Evolutionary conservation across 2,113 vertebrate species (phyloP).

Genomic region (Ibidorhyncha struthersii): DNA sequence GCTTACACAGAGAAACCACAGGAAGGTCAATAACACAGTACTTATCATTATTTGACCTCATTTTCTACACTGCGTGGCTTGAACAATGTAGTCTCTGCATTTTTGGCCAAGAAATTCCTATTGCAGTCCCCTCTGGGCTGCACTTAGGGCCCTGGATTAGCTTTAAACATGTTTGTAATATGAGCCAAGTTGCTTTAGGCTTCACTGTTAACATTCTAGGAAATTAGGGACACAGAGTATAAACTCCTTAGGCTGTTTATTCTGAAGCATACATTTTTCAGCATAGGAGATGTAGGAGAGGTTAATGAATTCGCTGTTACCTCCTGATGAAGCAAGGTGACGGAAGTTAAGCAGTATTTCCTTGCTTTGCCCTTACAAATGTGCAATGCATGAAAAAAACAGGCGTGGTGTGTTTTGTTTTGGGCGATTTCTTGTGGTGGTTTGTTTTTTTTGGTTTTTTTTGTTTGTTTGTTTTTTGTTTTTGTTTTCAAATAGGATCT

Average conservation of each 20-base stretch:
- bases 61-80: constrained; percentile 14
- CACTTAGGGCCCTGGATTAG: not conserved
- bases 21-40: not conserved
- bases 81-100: not conserved
- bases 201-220: not conserved
- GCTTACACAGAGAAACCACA: constrained; percentile 9
- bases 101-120: constrained; percentile 5
- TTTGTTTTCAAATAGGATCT: not conserved
- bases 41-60: not conserved
- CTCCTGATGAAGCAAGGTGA: not conserved
- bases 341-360: not conserved
- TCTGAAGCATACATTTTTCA: not conserved
- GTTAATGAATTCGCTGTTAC: not conserved
- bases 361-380: not conserved
- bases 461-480: not conserved
- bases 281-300: not conserved
- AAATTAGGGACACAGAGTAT: not conserved
- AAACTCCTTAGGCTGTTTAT: not conserved
- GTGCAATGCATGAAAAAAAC: not conserved
- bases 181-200: not conserved
- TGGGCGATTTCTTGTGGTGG: no score
- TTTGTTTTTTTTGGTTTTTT: not conserved
- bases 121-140: not conserved
- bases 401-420: not conserved
- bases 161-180: not conserved